phyloP scores from a whole-genome alignment of 2,888 invertebrate species.

The Balanococcus diminutus region DNA sequence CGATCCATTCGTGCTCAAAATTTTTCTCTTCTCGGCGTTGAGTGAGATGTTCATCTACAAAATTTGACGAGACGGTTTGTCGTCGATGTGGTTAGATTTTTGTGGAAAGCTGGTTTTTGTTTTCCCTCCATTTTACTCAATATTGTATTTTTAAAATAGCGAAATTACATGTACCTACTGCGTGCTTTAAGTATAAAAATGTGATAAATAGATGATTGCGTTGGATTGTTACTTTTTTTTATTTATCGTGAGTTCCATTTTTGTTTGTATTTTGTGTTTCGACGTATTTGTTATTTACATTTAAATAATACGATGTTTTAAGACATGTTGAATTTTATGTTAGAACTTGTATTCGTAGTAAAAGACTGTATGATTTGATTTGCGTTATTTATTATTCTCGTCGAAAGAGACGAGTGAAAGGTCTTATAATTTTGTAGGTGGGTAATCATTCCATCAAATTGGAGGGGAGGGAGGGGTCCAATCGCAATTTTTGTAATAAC shows the following conservation, averaged over 20 bases:
- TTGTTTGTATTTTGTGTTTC: conserved; percentile 33
- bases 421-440: too few species aligned
- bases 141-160: neutral
- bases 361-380: conserved; percentile 15
- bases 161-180: conserved; percentile 23
- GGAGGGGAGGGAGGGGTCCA: neutral
- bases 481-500: neutral
- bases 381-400: neutral
- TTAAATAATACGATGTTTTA: conserved; percentile 35
- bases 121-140: neutral
- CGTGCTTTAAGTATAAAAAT: conserved; percentile 40
- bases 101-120: conserved; percentile 14
- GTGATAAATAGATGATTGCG: conserved; percentile 27
- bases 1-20: neutral
- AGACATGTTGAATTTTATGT: conserved; percentile 35
- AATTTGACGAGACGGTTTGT: neutral
- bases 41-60: conserved; percentile 6
- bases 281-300: conserved; percentile 36
- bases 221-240: conserved; percentile 27
- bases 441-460: too few species aligned
- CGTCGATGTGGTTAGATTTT: neutral
- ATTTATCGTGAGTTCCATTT: conserved; percentile 14
- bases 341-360: conserved; percentile 3
- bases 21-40: neutral
- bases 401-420: too few species aligned